phyloP scores from a whole-genome alignment of 2,888 invertebrate genomes.

The Coenonympha glycerion region DNA sequence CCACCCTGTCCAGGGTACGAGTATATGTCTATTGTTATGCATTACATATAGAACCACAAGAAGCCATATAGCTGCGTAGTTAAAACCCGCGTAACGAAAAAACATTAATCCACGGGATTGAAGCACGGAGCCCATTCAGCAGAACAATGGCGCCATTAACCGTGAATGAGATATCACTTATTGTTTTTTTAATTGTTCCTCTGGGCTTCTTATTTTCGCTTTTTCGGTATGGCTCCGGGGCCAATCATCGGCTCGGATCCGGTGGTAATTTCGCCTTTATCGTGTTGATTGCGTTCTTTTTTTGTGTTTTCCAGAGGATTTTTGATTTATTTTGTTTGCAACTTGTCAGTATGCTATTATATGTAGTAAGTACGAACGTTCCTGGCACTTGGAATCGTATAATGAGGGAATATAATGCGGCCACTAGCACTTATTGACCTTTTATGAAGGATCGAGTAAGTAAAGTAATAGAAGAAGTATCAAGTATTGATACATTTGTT shows the following conservation, averaged over 20 bases:
- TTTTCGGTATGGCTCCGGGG: constrained; percentile 18
- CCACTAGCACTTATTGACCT: too few species aligned
- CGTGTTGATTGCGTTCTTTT: constrained; percentile 11
- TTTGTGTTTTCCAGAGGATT: background rate
- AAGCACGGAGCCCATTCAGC: constrained; percentile 21
- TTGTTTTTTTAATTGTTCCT: constrained; percentile 32
- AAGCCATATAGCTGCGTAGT: background rate
- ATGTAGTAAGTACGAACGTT: too few species aligned
- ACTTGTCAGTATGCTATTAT: too few species aligned
- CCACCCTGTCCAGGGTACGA: too few species aligned
- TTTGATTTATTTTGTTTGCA: background rate
- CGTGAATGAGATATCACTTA: constrained; percentile 32
- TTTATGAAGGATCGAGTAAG: too few species aligned
- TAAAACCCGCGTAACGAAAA: constrained; percentile 11
- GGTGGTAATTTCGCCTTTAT: constrained; percentile 16
- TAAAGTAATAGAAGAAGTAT: too few species aligned
- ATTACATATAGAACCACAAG: background rate
- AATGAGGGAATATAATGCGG: too few species aligned
- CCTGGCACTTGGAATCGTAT: too few species aligned
- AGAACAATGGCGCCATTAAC: constrained; percentile 30
- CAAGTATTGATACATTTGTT: too few species aligned
- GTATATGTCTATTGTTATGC: too few species aligned
- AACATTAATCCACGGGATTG: constrained; percentile 16
- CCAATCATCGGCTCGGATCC: constrained; percentile 17
- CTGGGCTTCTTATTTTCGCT: constrained; percentile 26